Percentiles rank a stretch among this genome's conserved stretches.
phyloP scores from a whole-genome alignment of 1,140 invertebrate genomes.

The Drosophila yakuba region DNA sequence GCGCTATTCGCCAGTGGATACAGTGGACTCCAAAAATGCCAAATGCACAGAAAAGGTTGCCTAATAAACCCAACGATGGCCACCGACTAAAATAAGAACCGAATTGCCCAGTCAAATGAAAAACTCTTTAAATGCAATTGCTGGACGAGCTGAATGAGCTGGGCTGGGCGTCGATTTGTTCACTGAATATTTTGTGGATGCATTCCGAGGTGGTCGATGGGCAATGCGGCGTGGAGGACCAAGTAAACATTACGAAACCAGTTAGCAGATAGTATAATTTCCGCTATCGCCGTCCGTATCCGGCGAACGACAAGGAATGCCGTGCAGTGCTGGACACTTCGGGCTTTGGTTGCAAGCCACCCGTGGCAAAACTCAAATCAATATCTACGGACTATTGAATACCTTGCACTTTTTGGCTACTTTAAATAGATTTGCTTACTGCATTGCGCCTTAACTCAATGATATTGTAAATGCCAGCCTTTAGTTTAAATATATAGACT shows the following conservation, averaged over 20 bases:
- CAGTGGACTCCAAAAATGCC: conserved; percentile 29
- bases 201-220: conserved; percentile 26
- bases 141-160: neutral
- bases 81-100: conserved; percentile 15
- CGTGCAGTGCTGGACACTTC: conserved; percentile 25
- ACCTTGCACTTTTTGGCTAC: neutral
- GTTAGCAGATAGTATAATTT: conserved; percentile 62
- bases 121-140: conserved; percentile 82
- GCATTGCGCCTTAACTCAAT: too few species aligned
- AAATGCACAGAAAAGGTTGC: conserved; percentile 53
- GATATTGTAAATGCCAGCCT: too few species aligned
- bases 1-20: neutral
- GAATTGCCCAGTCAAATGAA: conserved; percentile 78
- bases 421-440: too few species aligned
- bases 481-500: too few species aligned
- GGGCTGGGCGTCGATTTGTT: conserved; percentile 77
- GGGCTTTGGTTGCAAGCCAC: conserved; percentile 6
- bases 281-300: conserved; percentile 49
- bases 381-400: neutral
- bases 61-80: conserved; percentile 39
- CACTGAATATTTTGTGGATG: conserved; percentile 71
- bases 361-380: too few species aligned
- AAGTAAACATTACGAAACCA: conserved; percentile 50
- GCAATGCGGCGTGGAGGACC: neutral
- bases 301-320: conserved; percentile 35